Conservation (phyloP, 2,113 vertebrate genomes). For the Pachypanchax playfairii region DNA sequence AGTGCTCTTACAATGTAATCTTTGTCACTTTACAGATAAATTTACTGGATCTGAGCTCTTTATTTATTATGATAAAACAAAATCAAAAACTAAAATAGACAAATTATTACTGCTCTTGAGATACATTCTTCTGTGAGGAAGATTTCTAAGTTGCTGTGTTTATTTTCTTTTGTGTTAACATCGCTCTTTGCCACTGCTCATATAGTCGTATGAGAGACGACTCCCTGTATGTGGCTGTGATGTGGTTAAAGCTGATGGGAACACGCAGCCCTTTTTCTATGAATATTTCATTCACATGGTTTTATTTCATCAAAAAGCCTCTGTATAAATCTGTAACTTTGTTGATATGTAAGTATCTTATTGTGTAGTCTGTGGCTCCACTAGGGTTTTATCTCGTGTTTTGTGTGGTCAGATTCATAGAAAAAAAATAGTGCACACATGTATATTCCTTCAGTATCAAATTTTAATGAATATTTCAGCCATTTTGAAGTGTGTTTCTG, state of each 20-base stretch:
- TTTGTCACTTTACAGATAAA: slow-evolving; percentile 4
- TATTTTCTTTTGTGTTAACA: background rate
- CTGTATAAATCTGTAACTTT: slow-evolving; percentile 1
- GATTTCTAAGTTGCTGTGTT: background rate
- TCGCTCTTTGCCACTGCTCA: background rate
- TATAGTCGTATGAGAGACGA: slow-evolving; percentile 31
- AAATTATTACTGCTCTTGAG: background rate
- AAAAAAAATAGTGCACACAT: slow-evolving; percentile 5
- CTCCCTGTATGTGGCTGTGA: slow-evolving; percentile 18
- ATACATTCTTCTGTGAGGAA: background rate
- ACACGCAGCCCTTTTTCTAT: slow-evolving; percentile 17
- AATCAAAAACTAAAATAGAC: background rate
- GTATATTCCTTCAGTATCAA: slow-evolving; percentile 26
- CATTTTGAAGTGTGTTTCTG: too few relatives aligned
- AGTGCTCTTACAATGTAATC: slow-evolving; percentile 2
- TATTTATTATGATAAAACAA: too few relatives aligned
- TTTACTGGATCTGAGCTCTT: background rate
- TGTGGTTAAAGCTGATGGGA: slow-evolving; percentile 34
- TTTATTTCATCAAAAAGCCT: slow-evolving; percentile 34
- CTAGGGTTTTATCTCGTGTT: background rate
- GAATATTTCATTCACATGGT: slow-evolving; percentile 31
- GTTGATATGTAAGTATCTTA: slow-evolving; percentile 1
- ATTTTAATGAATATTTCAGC: too few relatives aligned
- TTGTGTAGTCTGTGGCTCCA: slow-evolving; percentile 2
- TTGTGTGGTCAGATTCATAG: background rate